Base-by-base conservation (phyloP, 2,888 invertebrate species). In the Oxytorus armatus region DNA sequence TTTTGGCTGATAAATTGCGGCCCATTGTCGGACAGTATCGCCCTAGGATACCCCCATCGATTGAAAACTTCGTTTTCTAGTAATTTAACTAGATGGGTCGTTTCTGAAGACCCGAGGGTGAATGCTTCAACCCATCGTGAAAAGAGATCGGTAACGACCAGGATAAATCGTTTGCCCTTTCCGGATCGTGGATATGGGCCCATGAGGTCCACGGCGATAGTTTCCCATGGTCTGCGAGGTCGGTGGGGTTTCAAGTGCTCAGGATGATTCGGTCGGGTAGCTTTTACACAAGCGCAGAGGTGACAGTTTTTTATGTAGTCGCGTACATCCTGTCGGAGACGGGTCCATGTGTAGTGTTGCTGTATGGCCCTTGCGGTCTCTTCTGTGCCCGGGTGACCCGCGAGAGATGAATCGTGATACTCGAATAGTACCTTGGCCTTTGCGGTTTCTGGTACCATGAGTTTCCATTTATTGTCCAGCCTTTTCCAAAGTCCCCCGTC, bases 191-290 rank as follows among this genome's bases (percentile, higher is more conserved):
- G 29, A 11, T 63, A 63, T 0, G 63, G 47, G 0, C 63, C 47
- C 63, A 63, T 63, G 1, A 63, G 47, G 7, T 63, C 47, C 10
- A 63, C 10, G 0, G 63, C 63, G 0, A 44, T 1, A 10, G 47
- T 63, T 11, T 29, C 10, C 47, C 63, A 63, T 0, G 29, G 18
- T 10, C 18, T 25, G 0, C 11, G 25, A 1, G 63, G 44, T 10
- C 16, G 14, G 4, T 29, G 47, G 0, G 47, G 16, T 11, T 7
- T 0, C 0, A 44, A 10, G 0, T 39, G n/a, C 5, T 59, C 59
- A 0, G 11, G 1, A n/a, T 59, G 21, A 0, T 1, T 23, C 8
- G 25, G 14, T 2, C 16, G 14, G 0, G 29, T 4, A 0, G 47
- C 8, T 1, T 47, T 63, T 0, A 42, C 23, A 0, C 63, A 47